Evolutionary conservation across 2,888 invertebrate species (phyloP).

Genomic region (Parnassius glacialis): DNA sequence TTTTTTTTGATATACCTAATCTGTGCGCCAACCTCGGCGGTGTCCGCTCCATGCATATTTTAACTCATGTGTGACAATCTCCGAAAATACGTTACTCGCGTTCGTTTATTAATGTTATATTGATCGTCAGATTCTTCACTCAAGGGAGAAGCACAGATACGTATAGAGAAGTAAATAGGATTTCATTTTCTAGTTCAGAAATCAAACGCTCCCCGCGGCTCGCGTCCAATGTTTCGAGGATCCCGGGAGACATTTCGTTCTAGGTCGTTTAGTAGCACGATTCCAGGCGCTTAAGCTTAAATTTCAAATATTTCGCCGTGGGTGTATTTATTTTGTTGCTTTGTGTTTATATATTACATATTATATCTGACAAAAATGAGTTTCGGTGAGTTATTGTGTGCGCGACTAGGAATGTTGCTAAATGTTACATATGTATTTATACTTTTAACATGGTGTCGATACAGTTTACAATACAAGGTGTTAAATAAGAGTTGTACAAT

Average conservation of each 20-base stretch:
- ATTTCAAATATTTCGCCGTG: constrained; percentile 34
- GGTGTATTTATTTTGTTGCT: constrained; percentile 55
- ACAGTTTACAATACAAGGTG: too few species aligned
- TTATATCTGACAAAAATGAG: too few species aligned
- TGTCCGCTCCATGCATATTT: constrained; percentile 72
- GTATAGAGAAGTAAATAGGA: constrained; percentile 61
- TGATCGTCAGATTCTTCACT: constrained; percentile 50
- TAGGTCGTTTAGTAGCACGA: constrained; percentile 49
- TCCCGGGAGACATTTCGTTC: constrained; percentile 50
- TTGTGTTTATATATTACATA: too few species aligned
- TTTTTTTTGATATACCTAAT: constrained; percentile 57
- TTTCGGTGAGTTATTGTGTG: too few species aligned
- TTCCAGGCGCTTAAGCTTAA: constrained; percentile 34
- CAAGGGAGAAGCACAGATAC: constrained; percentile 47
- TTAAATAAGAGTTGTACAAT: too few species aligned
- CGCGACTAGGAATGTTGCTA: too few species aligned
- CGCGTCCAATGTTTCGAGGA: constrained; percentile 47
- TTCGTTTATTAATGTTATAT: constrained; percentile 72
- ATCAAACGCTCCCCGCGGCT: constrained; percentile 64
- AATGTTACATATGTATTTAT: too few species aligned
- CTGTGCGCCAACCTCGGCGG: constrained; percentile 50
- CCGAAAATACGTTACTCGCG: constrained; percentile 59
- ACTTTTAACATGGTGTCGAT: too few species aligned
- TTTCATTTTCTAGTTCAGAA: constrained; percentile 77
- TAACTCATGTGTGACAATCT: constrained; percentile 61